Conservation (phyloP, 2,888 invertebrate genomes). For the Tortricodes alternella region DNA sequence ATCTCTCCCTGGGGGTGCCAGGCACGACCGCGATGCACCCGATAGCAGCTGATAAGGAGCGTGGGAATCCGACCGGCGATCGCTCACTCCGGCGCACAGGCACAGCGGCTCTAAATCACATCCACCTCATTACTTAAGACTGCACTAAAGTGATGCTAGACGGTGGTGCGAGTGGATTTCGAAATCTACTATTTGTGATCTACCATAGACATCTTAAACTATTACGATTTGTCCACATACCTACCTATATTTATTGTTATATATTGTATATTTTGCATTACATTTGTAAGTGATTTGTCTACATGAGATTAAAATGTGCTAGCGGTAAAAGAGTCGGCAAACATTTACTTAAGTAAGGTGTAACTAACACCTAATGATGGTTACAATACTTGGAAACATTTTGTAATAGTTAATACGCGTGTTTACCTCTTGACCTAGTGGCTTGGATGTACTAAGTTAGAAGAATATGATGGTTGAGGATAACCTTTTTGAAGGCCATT, state of each 20-base stretch:
- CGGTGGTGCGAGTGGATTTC: not conserved
- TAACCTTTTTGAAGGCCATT: no score
- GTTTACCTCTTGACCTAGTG: not conserved
- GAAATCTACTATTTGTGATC: not conserved
- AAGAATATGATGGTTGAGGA: not conserved
- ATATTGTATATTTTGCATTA: no score
- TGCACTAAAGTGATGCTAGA: slow-evolving; percentile 1
- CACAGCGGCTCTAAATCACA: slow-evolving; percentile 32
- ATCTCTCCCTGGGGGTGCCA: slow-evolving; percentile 30
- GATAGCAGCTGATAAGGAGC: slow-evolving; percentile 34
- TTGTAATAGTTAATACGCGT: not conserved
- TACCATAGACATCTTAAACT: not conserved
- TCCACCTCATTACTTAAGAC: slow-evolving; percentile 36
- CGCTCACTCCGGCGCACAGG: slow-evolving; percentile 15
- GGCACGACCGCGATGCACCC: slow-evolving; percentile 31
- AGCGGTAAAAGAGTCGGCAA: not conserved
- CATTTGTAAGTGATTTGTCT: no score
- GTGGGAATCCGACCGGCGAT: slow-evolving; percentile 34
- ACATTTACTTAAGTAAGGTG: not conserved
- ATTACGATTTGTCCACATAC: not conserved
- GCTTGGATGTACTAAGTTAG: not conserved
- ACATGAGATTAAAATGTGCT: not conserved
- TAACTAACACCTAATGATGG: not conserved
- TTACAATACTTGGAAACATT: not conserved
- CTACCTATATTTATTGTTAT: no score